Evolutionary conservation across 2,113 vertebrate species (phyloP), one percentile per base, ranked within the genome.

Genomic region (Ailurus styani): DNA sequence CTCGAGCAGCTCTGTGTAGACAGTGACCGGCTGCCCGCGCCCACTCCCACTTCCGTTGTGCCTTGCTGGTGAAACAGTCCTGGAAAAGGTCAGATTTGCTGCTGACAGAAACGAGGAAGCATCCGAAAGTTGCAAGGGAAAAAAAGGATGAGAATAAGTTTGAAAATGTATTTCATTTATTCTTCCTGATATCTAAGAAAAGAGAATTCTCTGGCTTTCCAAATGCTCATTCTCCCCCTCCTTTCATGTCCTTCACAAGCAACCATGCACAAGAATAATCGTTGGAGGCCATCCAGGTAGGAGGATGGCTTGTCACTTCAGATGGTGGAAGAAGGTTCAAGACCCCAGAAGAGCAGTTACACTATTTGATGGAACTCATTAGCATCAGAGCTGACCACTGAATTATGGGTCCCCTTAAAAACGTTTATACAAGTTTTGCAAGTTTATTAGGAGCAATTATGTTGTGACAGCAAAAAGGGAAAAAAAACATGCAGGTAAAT

Each of bases 1-100:
- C 98, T 98, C 95, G 90, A 98, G 98, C 94, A 15, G 94, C 79
- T 72, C 98, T 97, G 97, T 75, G 90, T 93, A 98, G 98, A 94
- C 93, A 96, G 75, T 23, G 73, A 86, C 98, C 95, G 98, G 95
- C 93, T 72, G 75, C 96, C 87, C 52, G 90, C 64, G 97, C 98
- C 97, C 96, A 89, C 60, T 97, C 98, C 97, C 97, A 97, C 98
- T 99, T 99, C 98, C 96, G 95, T 95, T 98, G 97, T 57, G n/a
- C 64, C 84, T 40, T 45, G 77, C 90, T 93, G 81, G 91, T 57
- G 87, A 98, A 98, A 98, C 40, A 37, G 87, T 93, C 70, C 82
- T 75, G 87, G 93, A 98, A 97, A 97, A 98, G 95, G 97, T 98
- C 90, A 97, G 91, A 1, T 87, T 78, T 97, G 47, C 94, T 75